Evolutionary conservation across 2,888 invertebrate genomes (phyloP).

Genomic region (Mythimna impura): DNA sequence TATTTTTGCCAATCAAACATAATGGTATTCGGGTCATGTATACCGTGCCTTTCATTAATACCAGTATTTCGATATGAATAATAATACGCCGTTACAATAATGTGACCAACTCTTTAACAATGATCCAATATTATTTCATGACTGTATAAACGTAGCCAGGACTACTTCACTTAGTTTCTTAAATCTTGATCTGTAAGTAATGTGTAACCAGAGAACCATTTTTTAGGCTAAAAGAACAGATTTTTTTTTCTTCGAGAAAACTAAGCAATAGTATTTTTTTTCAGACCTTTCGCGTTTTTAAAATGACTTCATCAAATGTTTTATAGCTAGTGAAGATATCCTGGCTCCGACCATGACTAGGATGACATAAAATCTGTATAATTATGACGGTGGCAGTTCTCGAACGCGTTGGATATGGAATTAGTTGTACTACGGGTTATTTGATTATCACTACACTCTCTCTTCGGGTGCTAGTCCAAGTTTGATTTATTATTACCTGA

Average conservation of each 20-base stretch:
- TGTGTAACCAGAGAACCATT: not conserved
- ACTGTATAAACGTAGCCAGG: conserved; percentile 34
- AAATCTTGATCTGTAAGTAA: too few relatives aligned
- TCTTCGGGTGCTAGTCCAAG: conserved; percentile 66
- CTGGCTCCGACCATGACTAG: conserved; percentile 15
- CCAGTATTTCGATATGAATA: conserved; percentile 12
- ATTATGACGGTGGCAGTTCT: conserved; percentile 72
- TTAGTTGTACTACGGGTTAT: conserved; percentile 85
- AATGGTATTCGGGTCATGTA: not conserved
- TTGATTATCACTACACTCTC: conserved; percentile 72
- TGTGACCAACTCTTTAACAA: conserved; percentile 10
- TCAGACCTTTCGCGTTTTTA: not conserved
- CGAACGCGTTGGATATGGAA: conserved; percentile 82
- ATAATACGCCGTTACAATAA: conserved; percentile 40
- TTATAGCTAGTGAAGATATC: not conserved
- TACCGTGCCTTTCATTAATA: not conserved
- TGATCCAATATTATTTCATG: conserved; percentile 22
- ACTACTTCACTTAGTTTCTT: not conserved
- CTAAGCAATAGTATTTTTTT: not conserved
- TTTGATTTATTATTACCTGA: conserved; percentile 78
- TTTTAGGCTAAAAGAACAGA: not conserved
- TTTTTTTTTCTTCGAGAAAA: not conserved
- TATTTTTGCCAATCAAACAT: not conserved
- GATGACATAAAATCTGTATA: conserved; percentile 27
- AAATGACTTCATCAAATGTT: not conserved